Percentiles rank a stretch among this genome's conserved stretches.
phyloP scores from a whole-genome alignment of 2,888 invertebrate genomes.

The Agonopterix heracliana region DNA sequence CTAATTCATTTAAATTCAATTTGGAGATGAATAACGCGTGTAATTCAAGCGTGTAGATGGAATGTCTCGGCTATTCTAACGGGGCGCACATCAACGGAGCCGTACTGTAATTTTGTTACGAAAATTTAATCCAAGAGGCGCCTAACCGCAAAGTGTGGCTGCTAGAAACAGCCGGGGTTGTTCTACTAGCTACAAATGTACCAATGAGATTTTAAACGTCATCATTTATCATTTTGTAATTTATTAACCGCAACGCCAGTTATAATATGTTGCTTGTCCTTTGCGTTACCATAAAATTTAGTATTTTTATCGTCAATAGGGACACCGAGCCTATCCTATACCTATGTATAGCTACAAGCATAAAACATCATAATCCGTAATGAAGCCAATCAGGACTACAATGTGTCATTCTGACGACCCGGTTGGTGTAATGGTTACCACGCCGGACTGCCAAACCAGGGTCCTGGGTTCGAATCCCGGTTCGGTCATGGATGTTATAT shows the following conservation, averaged over 20 bases:
- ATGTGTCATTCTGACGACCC: too few relatives aligned
- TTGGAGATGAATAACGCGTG: neutral
- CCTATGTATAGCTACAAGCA: too few relatives aligned
- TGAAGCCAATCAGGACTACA: too few relatives aligned
- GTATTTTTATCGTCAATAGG: too few relatives aligned
- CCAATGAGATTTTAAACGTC: slow-evolving; percentile 31
- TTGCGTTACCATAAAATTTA: too few relatives aligned
- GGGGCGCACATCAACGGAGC: slow-evolving; percentile 29
- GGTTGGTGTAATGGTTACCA: too few relatives aligned
- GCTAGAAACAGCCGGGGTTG: slow-evolving; percentile 15
- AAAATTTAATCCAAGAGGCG: slow-evolving; percentile 49
- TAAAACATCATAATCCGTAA: too few relatives aligned
- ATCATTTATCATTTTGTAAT: slow-evolving; percentile 30
- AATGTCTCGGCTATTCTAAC: slow-evolving; percentile 20
- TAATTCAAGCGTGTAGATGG: slow-evolving; percentile 1
- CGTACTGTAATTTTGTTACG: slow-evolving; percentile 51
- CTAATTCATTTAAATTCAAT: neutral
- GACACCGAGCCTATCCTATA: too few relatives aligned
- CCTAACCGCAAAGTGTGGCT: slow-evolving; percentile 40
- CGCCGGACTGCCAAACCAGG: too few relatives aligned
- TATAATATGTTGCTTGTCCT: neutral
- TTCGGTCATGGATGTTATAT: too few relatives aligned
- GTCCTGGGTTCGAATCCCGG: too few relatives aligned
- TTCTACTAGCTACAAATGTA: slow-evolving; percentile 4
- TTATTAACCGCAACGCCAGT: slow-evolving; percentile 5